Evolutionary conservation across 2,888 invertebrate species (phyloP), one percentile per base, ranked within the genome.

Genomic region (Iselma pallidipennis): DNA sequence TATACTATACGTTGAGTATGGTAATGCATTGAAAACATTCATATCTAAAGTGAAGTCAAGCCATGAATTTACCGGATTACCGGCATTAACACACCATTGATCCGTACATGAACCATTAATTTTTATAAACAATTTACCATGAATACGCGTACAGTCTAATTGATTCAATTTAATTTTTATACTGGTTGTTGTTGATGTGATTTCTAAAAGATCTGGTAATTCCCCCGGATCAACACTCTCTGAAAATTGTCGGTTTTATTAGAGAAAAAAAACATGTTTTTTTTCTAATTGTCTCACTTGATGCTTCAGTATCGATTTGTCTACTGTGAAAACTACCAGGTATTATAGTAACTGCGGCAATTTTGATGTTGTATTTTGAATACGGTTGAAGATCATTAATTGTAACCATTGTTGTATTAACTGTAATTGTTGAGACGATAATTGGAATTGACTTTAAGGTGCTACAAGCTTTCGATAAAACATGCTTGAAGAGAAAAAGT

Each of bases 1-100:
- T 12, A 33, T 26, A 31, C 29, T 21, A 19, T 49, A 42, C 5
- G 59, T 33, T 16, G 48, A 57, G 31, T 59, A 29, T 3, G 57
- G 52, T 19, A n/a, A 26, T 14, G 52, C 10, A 55, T 55, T 28
- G 1, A 2, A 3, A 21, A 45, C 10, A 45, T 21, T 45, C 9
- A 42, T 0, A 42, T 42, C 19, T 19, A 19, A 21, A 6, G 12
- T 2, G 1, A 16, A 45, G 12, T 21, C 45, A 1, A 3, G 4
- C 21, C 2, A 10, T 1, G 19, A 2, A 4, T 45, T 21, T 1
- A 21, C 12, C 21, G 12, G 21, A 4, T 1, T n/a, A n/a, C n/a
- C 7, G 10, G 19, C 16, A 45, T 45, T 21, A 9, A 3, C 21
- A 45, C 45, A 45, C 45, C 45, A 45, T 21, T 6, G 21, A 21